phyloP scores from a whole-genome alignment of 53 echinoderm and acorn worm species.

The Crossaster papposus region DNA sequence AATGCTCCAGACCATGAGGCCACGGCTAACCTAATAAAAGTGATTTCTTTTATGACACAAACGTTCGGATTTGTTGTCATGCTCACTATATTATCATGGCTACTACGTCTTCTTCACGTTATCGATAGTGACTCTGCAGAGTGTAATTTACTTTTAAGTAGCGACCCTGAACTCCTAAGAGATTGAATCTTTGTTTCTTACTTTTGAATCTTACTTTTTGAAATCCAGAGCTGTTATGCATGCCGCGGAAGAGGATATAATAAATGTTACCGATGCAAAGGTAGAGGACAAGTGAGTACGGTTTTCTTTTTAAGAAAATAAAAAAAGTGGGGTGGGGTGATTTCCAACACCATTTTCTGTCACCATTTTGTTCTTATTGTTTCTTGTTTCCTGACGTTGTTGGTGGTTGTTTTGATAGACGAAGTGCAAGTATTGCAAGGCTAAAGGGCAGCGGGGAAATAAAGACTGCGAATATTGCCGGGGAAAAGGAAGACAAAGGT shows the following conservation, averaged over 20 bases:
- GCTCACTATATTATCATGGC: no score
- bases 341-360: background rate
- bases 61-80: no score
- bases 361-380: background rate
- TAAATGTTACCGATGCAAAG: conserved; percentile 62
- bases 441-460: conserved; percentile 32
- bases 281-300: conserved; percentile 56
- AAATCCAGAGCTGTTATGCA: conserved; percentile 60
- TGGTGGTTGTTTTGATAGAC: conserved; percentile 15
- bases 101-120: no score
- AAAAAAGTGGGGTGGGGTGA: no score
- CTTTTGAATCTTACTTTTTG: background rate
- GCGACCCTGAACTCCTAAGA: no score
- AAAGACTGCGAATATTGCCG: conserved; percentile 47
- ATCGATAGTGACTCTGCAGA: no score
- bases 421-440: conserved; percentile 62
- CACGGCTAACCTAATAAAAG: no score
- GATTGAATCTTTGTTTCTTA: background rate
- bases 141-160: no score
- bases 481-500: conserved; percentile 61
- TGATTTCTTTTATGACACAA: no score
- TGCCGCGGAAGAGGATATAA: conserved; percentile 64
- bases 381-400: background rate
- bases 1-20: no score
- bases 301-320: background rate